These are phyloP conservation scores for Mohoua ochrocephala DNA, from an alignment of 2,113 vertebrate genomes.

Conservation along the genomic window DNA sequence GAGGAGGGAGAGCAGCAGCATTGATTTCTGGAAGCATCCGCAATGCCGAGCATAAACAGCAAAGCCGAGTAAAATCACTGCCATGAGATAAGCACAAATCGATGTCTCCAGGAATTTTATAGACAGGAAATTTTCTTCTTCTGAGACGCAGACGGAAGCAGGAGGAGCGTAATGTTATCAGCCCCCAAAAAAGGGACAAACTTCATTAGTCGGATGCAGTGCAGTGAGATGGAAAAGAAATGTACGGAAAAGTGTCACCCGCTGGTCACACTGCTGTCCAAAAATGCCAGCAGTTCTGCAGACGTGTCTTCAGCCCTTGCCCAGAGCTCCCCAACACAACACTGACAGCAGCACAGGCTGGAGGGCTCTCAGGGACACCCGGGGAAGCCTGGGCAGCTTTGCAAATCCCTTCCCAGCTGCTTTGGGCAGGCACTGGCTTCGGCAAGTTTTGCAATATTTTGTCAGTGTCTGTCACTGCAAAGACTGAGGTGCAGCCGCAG, in stretches of 20 bases:
- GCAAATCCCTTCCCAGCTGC: background rate
- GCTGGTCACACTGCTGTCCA: background rate
- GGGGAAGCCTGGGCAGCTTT: background rate
- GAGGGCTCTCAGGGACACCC: background rate
- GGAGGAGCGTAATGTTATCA: background rate
- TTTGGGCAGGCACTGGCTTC: background rate
- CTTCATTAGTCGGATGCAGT: background rate
- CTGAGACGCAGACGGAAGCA: background rate
- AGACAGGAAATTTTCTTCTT: background rate
- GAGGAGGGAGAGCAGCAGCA: background rate
- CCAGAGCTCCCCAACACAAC: rapidly evolving
- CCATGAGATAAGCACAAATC: background rate
- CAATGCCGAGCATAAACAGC: background rate
- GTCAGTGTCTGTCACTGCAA: too few species aligned
- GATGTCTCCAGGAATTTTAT: background rate
- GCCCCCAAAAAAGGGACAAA: background rate
- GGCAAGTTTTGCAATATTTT: background rate
- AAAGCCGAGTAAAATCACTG: background rate
- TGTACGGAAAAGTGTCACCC: background rate
- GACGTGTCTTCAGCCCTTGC: rapidly evolving
- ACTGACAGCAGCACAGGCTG: background rate
- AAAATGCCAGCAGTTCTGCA: rapidly evolving
- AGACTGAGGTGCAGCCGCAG: rapidly evolving
- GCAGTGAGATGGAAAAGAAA: background rate
- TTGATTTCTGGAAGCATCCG: background rate